Evolutionary conservation across 2,797 vertebrate genomes (phyloP).

Genomic region (Rhinophrynus dorsalis): DNA sequence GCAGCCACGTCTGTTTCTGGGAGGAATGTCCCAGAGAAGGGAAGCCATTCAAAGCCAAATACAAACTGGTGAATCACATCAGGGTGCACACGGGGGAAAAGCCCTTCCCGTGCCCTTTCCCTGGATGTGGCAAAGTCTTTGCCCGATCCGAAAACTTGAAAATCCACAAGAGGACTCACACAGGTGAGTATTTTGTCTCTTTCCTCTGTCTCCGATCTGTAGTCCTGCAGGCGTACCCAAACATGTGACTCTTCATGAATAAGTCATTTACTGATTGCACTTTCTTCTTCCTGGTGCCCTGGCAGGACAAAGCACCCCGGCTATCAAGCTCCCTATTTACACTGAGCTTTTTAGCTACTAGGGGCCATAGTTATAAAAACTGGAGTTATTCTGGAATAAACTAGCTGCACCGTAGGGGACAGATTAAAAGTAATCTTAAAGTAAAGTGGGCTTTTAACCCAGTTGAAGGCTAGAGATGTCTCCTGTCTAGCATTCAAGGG

Average conservation of each 20-base stretch:
- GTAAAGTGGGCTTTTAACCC: too few relatives aligned
- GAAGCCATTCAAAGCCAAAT: slow-evolving; percentile 96
- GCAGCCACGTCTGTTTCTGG: slow-evolving; percentile 92
- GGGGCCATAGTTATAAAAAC: too few relatives aligned
- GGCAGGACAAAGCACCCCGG: neutral
- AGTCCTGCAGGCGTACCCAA: slow-evolving; percentile 16
- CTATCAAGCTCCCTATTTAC: neutral
- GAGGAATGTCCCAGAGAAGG: slow-evolving; percentile 93
- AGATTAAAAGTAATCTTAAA: too few relatives aligned
- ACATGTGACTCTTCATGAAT: slow-evolving; percentile 68
- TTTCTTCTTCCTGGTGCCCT: neutral
- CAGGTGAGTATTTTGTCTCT: slow-evolving; percentile 79
- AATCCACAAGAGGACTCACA: slow-evolving; percentile 96
- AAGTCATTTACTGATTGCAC: slow-evolving; percentile 64
- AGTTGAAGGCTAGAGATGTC: too few relatives aligned
- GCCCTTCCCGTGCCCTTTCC: slow-evolving; percentile 93
- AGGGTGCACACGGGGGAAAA: slow-evolving; percentile 95
- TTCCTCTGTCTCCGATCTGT: neutral
- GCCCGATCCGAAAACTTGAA: slow-evolving; percentile 95
- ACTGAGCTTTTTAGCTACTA: too few relatives aligned
- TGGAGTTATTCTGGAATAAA: too few relatives aligned
- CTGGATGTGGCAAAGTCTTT: slow-evolving; percentile 94
- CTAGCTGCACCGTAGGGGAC: too few relatives aligned
- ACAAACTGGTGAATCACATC: slow-evolving; percentile 97
- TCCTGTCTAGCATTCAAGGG: too few relatives aligned